Evolutionary conservation across 2,797 vertebrate species (phyloP).

Genomic region (Girardinus metallicus): DNA sequence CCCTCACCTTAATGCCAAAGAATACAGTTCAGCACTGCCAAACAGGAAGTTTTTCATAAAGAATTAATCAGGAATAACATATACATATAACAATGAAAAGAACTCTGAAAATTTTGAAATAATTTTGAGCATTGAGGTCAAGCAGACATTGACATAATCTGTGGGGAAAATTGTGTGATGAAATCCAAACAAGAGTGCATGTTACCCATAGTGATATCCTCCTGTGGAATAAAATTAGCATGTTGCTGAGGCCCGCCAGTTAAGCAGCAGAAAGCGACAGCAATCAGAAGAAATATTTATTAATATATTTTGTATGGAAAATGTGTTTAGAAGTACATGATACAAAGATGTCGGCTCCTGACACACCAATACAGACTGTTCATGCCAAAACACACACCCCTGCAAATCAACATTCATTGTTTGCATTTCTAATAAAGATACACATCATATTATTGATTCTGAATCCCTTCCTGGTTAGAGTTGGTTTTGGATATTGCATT

Average conservation of each 20-base stretch:
- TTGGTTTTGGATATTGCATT: background rate
- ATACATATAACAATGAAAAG: background rate
- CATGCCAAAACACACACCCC: background rate
- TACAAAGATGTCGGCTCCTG: background rate
- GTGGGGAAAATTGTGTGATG: background rate
- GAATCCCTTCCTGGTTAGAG: background rate
- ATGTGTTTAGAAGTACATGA: background rate
- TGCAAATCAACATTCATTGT: background rate
- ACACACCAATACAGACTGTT: background rate
- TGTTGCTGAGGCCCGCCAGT: background rate
- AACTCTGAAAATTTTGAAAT: background rate
- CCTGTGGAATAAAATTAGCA: background rate
- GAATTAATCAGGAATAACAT: background rate
- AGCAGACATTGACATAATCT: background rate
- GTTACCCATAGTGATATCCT: background rate
- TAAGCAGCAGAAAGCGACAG: background rate
- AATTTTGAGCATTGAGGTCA: background rate
- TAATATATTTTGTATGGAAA: background rate
- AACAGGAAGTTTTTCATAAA: slow-evolving; percentile 9
- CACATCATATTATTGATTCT: background rate
- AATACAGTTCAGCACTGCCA: slow-evolving; percentile 7
- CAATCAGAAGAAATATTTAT: background rate
- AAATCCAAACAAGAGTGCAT: background rate
- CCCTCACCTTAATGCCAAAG: slow-evolving; percentile 30
- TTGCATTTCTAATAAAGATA: background rate